Evolutionary conservation across 2,113 vertebrate species (phyloP).

Genomic region (Clupea harengus): DNA sequence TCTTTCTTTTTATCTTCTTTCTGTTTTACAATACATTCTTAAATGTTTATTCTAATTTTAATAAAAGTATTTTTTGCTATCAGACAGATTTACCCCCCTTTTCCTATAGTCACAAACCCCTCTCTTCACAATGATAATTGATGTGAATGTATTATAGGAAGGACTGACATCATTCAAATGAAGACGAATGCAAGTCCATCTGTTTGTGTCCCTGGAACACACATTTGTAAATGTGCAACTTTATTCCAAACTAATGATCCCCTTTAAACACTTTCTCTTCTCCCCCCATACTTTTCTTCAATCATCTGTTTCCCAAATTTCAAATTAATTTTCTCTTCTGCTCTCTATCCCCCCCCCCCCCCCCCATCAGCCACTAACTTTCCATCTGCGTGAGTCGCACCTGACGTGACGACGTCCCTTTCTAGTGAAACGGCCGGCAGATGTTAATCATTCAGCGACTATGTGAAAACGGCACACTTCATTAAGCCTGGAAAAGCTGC

Average conservation of each 20-base stretch:
- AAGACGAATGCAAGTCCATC: neutral
- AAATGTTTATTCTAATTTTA: too few relatives aligned
- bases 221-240: neutral
- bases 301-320: neutral
- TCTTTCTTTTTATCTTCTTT: too few relatives aligned
- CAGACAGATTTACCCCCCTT: neutral
- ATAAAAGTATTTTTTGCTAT: too few relatives aligned
- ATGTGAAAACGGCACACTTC: constrained; percentile 47
- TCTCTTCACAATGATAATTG: neutral
- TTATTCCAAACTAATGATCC: neutral
- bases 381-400: neutral
- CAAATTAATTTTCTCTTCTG: neutral
- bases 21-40: too few relatives aligned
- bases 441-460: constrained; percentile 47
- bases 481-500: constrained; percentile 30
- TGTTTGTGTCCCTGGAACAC: neutral
- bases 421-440: constrained; percentile 34
- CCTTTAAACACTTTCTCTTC: neutral
- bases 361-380: neutral
- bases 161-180: neutral
- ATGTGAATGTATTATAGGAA: neutral
- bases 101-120: neutral
- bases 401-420: neutral
- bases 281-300: neutral
- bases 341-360: neutral